A percentile compares a stretch with the other conserved stretches of the same genome.
Evolutionary conservation across 2,113 vertebrate genomes (phyloP).

Genomic region (Chitala chitala): DNA sequence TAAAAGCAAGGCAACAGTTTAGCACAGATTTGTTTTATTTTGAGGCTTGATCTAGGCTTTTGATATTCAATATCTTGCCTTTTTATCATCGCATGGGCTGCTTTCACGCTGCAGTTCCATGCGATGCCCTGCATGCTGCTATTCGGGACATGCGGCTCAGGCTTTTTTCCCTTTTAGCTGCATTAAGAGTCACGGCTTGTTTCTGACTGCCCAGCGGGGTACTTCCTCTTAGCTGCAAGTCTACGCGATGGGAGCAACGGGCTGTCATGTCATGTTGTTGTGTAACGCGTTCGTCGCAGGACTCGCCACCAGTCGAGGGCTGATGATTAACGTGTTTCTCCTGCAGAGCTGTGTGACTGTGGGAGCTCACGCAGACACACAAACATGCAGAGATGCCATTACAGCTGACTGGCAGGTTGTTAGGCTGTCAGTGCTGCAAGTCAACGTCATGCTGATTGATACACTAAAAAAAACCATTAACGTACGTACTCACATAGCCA

Average conservation of each 20-base stretch:
- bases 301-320: not conserved
- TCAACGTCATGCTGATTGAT: not conserved
- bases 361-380: not conserved
- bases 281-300: slow-evolving; percentile 8
- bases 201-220: slow-evolving; percentile 41
- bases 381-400: not conserved
- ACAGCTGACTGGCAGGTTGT: no score
- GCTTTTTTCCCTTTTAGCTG: slow-evolving; percentile 45
- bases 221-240: slow-evolving; percentile 44
- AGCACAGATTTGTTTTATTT: slow-evolving; percentile 29
- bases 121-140: slow-evolving; percentile 38
- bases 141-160: slow-evolving; percentile 33
- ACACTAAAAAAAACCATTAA: no score
- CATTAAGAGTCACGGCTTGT: slow-evolving; percentile 50
- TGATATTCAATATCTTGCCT: slow-evolving; percentile 4
- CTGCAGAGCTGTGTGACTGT: not conserved
- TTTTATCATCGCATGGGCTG: not conserved
- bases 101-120: slow-evolving; percentile 34
- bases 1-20: slow-evolving; percentile 31
- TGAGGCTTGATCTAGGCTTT: slow-evolving; percentile 36
- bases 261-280: not conserved
- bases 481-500: no score
- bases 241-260: slow-evolving; percentile 19
- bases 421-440: not conserved
- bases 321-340: slow-evolving; percentile 12